These are phyloP conservation scores for Toxostoma redivivum DNA, from an alignment of 2,113 vertebrate species.

Conservation along the genomic window DNA sequence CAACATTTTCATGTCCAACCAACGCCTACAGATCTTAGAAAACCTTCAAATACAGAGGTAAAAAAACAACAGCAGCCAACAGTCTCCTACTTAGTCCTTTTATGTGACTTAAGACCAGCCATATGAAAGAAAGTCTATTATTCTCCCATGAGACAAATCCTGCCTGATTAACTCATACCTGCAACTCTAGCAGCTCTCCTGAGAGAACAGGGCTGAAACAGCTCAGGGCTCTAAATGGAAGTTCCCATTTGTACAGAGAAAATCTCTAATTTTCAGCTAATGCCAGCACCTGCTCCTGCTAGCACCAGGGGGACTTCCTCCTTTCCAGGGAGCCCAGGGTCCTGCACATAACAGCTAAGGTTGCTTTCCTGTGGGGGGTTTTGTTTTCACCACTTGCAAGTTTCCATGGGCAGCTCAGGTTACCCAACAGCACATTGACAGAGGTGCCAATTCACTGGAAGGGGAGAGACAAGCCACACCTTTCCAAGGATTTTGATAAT, in stretches of 20 bases:
- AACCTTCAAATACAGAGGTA: background rate
- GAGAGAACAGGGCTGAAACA: background rate
- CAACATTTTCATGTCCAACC: background rate
- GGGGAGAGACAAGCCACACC: background rate
- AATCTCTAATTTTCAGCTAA: background rate
- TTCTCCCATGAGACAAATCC: background rate
- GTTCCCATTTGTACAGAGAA: background rate
- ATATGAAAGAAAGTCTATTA: background rate
- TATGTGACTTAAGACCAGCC: background rate
- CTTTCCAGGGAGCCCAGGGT: background rate
- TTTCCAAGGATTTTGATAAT: background rate
- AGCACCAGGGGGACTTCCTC: background rate
- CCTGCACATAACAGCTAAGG: background rate
- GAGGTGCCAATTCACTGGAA: background rate
- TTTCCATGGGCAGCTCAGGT: background rate
- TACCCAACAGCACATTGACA: background rate
- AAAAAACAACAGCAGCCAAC: background rate
- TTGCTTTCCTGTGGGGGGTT: background rate
- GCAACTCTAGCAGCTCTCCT: background rate
- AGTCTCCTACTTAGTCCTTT: background rate
- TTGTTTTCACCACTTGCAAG: background rate
- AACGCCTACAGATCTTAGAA: background rate
- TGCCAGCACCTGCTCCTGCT: background rate
- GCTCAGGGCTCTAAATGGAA: background rate
- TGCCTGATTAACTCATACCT: background rate